phyloP scores from a whole-genome alignment of 2,888 invertebrate genomes.

The Pristionchus exspectatus region DNA sequence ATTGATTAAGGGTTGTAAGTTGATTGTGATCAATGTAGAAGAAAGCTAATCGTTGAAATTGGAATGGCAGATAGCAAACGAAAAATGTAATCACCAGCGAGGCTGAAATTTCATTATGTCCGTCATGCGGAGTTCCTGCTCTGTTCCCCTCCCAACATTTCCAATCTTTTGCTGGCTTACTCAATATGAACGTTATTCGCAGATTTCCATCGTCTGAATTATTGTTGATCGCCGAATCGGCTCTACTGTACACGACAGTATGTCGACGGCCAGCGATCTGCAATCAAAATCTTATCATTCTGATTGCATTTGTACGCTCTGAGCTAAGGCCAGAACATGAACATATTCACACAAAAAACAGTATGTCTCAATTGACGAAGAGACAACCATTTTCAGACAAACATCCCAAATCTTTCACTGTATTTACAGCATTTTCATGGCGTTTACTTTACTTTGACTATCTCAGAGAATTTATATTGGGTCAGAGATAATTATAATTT shows the following conservation, averaged over 20 bases:
- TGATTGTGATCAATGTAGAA: conserved; percentile 65
- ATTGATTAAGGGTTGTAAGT: conserved; percentile 63
- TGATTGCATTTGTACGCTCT: too few species aligned
- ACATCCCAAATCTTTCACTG: too few species aligned
- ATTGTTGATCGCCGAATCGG: conserved; percentile 19
- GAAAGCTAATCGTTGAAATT: conserved; percentile 69
- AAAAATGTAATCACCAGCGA: conserved; percentile 70
- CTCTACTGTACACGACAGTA: conserved; percentile 30
- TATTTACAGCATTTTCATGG: not conserved
- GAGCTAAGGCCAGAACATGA: too few species aligned
- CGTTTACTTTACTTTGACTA: too few species aligned
- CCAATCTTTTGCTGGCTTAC: conserved; percentile 35
- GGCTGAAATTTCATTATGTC: conserved; percentile 61
- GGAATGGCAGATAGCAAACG: conserved; percentile 72
- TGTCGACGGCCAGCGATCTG: conserved; percentile 43
- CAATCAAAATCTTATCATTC: not conserved
- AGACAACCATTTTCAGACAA: too few species aligned
- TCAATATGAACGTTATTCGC: conserved; percentile 58
- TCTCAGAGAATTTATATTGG: too few species aligned
- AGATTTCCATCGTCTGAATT: conserved; percentile 55
- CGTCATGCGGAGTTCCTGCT: not conserved
- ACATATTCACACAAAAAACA: too few species aligned
- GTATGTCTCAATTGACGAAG: too few species aligned
- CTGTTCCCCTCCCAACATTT: not conserved
- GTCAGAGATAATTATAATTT: not conserved